phyloP scores from a whole-genome alignment of 2,888 invertebrate genomes.

The Acanthosoma haemorrhoidale region DNA sequence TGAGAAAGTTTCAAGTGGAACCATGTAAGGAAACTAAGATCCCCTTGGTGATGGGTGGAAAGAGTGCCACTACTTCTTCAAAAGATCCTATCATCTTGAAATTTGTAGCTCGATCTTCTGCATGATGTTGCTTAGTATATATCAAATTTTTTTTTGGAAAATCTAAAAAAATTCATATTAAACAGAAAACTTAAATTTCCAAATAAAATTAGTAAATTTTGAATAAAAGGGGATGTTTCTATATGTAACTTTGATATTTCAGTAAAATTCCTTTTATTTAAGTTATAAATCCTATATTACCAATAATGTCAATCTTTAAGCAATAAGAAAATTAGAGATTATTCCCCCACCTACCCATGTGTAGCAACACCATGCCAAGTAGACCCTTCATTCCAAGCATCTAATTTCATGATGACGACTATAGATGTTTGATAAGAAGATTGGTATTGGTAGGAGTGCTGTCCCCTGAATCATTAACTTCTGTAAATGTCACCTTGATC shows the following conservation, averaged over 20 bases:
- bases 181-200: background rate
- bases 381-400: too few species aligned
- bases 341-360: too few species aligned
- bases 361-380: too few species aligned
- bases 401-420: too few species aligned
- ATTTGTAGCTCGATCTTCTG: background rate
- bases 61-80: background rate
- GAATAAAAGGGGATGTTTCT: background rate
- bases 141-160: background rate
- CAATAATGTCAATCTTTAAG: too few species aligned
- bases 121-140: background rate
- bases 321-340: too few species aligned
- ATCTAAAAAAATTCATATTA: too few species aligned
- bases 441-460: too few species aligned
- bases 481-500: too few species aligned
- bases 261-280: background rate
- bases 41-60: slow-evolving; percentile 7
- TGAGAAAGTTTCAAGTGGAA: slow-evolving; percentile 24
- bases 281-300: background rate
- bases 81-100: slow-evolving; percentile 23
- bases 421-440: too few species aligned
- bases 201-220: background rate
- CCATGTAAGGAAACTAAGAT: background rate
- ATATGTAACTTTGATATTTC: background rate
- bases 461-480: too few species aligned